Evolutionary conservation across 35 echinoderm and acorn worm genomes (phyloP), one percentile per base, ranked within the genome.

Genomic region (Amphiura filiformis): DNA sequence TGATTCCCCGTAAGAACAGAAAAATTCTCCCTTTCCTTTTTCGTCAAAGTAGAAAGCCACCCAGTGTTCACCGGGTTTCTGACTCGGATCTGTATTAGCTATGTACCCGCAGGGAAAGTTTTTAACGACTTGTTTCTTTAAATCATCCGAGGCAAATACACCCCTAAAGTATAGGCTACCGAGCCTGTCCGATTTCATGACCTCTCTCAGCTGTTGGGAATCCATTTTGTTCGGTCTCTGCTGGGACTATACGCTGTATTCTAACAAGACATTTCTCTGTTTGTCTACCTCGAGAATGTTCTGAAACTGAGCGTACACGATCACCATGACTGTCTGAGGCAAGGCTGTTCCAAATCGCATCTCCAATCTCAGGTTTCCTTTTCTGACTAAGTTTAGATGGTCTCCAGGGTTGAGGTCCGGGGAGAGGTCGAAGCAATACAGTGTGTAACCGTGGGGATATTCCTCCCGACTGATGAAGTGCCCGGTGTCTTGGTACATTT

Each of bases 131-230:
- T 57, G 81, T 31, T 78, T 93, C 65, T 87, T 87, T 57, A 93
- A 39, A 37, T 77, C 38, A 83, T 93, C 91, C 15, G 40, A 77
- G 44, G 82, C 38, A 76, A 76, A 93, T 37, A 90, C 92, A 36
- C 88, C 82, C 82, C 77, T 57, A 80, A 76, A 86, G 37, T 81
- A 17, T 38, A 77, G 49, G 15, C 40, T 37, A 33, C 42, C 38
- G 4, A 83, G 20, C 7, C 77, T 36, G 78, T 87, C 77, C 14
- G 7, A 34, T 22, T 82, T 81, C 39, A 86, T 35, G 32, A 86
- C 80, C 22, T 57, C 38, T 34, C 44, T 82, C 35, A 82, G 75
- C 17, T 92, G 33, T 12, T 17, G 36, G 30, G 84, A 86, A 39
- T 92, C 79, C 84, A 92, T 87, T n/a, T 30, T 70, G 20, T 11